Base-by-base conservation (phyloP, 2,113 vertebrate species). In the Amblyopsis rosae region DNA sequence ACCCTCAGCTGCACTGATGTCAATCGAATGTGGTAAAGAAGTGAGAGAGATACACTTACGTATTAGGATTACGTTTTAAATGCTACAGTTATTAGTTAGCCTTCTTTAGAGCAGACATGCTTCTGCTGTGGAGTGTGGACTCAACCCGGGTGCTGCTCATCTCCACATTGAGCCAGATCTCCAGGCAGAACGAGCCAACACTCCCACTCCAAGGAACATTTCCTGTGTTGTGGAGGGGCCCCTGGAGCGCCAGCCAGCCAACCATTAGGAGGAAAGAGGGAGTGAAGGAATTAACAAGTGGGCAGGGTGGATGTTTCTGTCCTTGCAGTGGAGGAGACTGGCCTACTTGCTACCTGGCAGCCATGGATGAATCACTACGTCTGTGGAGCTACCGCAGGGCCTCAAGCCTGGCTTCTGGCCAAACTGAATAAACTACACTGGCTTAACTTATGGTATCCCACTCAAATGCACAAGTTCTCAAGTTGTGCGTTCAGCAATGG, bases 241-340 rank as follows among this genome's bases (percentile, higher is more conserved):
- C 19, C 15, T 58, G 71, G 49, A n/a, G 63, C 68, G 41, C 53
- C 12, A 16, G 47, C 26, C 12, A 10, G 33, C 53, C 32, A 19
- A n/a, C 62, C 47, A 33, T 61, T 49, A 73, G 72, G 68, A 66
- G 76, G 74, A 63, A 45, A 56, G 58, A 86, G 84, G 81, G 81
- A 81, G 82, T 71, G 76, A 73, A 32, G 47, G 85, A 76, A 82
- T 82, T 76, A 72, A 9, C 59, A 47, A 65, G 68, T 7, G 74
- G 83, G 69, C 53, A 57, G 59, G 62, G 51, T 53, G 75, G 62
- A 62, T 55, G 72, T 74, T 82, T 76, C 79, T 64, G 54, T 61
- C 75, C 73, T 79, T 82, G 87, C 77, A 83, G 82, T 69, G 5
- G 68, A 58, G 5, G 68, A 58, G 56, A 26, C 26, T 32, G 19